A percentile compares a stretch with the other conserved stretches of the same genome.
Evolutionary conservation across 2,888 invertebrate species (phyloP).

Genomic region (Nomada fucata): DNA sequence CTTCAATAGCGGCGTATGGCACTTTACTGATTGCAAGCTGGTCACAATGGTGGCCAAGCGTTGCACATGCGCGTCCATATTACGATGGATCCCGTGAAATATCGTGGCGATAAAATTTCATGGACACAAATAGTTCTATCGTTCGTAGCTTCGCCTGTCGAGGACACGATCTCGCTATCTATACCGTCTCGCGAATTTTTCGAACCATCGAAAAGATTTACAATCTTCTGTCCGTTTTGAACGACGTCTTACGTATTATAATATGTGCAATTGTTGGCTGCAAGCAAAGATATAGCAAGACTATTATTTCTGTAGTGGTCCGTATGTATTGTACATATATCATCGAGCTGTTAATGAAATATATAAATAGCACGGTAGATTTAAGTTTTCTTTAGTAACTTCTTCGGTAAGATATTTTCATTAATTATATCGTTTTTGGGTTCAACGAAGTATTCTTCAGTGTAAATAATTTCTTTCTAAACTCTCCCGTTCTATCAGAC

Average conservation of each 20-base stretch:
- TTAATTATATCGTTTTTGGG: too few species aligned
- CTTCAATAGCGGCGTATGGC: constrained; percentile 68
- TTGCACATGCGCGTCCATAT: constrained; percentile 35
- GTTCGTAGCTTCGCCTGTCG: constrained; percentile 12
- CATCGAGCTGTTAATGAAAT: too few species aligned
- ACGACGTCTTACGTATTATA: too few species aligned
- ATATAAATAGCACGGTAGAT: too few species aligned
- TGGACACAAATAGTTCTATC: constrained; percentile 51
- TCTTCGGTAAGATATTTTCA: too few species aligned
- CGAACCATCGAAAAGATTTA: not conserved
- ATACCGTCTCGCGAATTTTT: not conserved
- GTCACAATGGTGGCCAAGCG: constrained; percentile 61
- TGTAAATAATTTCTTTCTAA: too few species aligned
- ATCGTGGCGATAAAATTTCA: constrained; percentile 64
- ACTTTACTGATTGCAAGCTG: constrained; percentile 74
- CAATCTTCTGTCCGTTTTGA: not conserved
- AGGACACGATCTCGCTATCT: constrained; percentile 30
- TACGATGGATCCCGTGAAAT: constrained; percentile 60
- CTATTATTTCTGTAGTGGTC: too few species aligned
- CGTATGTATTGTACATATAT: too few species aligned
- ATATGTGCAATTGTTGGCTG: not conserved
- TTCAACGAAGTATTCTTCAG: too few species aligned
- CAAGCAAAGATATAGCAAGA: not conserved
- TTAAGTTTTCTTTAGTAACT: too few species aligned
- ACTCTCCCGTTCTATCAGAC: too few species aligned